A percentile compares a stretch with the other conserved stretches of the same genome.
These are phyloP conservation scores for Equus quagga DNA, from an alignment of 2,113 vertebrate genomes.

Conservation along the genomic window DNA sequence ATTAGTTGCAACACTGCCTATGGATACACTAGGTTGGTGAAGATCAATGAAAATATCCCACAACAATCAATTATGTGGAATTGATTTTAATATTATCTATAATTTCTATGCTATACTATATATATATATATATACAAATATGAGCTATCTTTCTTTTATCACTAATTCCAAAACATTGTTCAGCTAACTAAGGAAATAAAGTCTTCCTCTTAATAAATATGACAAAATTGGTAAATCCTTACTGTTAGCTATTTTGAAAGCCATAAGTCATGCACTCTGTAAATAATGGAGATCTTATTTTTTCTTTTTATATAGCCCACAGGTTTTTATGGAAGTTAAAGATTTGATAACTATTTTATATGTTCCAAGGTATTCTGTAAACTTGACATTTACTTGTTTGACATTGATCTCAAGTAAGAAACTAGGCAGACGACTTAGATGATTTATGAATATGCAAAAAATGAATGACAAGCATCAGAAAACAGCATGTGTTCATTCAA, in stretches of 20 bases:
- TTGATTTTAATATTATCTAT: not conserved
- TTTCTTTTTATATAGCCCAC: not conserved
- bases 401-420: slow-evolving; percentile 4
- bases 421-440: not conserved
- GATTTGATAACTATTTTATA: not conserved
- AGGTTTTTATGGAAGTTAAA: not conserved
- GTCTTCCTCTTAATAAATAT: not conserved
- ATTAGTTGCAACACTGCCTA: not conserved
- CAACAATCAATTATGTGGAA: not conserved
- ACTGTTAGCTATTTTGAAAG: not conserved
- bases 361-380: not conserved
- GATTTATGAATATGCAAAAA: not conserved
- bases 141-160: not conserved
- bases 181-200: not conserved
- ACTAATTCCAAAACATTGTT: not conserved
- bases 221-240: not conserved
- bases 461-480: not conserved
- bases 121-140: not conserved
- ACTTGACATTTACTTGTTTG: not conserved
- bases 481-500: not conserved
- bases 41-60: not conserved
- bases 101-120: not conserved
- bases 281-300: not conserved
- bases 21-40: not conserved
- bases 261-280: not conserved